Evolutionary conservation across 2,888 invertebrate genomes (phyloP).

Genomic region (Agrenia bidenticulata): DNA sequence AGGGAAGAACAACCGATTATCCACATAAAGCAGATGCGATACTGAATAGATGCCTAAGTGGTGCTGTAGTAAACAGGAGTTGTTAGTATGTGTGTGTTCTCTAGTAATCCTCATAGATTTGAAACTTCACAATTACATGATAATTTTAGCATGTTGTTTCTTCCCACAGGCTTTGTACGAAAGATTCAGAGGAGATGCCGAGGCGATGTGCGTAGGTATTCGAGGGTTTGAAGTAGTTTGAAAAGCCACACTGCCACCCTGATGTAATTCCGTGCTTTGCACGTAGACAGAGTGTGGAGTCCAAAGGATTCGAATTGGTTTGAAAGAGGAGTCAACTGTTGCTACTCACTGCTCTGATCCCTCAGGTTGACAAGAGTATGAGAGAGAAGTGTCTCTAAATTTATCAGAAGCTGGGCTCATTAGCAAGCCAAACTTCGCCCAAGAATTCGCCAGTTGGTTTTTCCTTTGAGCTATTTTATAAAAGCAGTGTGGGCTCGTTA

Average conservation of each 20-base stretch:
- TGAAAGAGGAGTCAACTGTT: conserved; percentile 4
- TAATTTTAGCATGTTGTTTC: conserved; percentile 23
- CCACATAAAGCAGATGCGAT: too few species aligned
- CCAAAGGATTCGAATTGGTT: background rate
- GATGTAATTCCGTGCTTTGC: too few species aligned
- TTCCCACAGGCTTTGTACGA: conserved; percentile 3
- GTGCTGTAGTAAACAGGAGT: too few species aligned
- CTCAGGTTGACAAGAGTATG: too few species aligned
- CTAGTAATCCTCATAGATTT: conserved; percentile 3
- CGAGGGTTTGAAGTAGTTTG: too few species aligned
- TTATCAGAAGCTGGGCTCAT: conserved; percentile 13
- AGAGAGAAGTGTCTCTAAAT: background rate
- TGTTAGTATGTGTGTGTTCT: background rate
- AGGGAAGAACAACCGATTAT: too few species aligned
- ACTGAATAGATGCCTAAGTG: too few species aligned
- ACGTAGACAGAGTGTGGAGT: too few species aligned
- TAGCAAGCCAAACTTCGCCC: conserved; percentile 6
- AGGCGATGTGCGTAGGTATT: too few species aligned
- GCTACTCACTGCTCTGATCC: background rate
- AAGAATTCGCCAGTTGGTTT: conserved; percentile 6
- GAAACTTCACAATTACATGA: conserved; percentile 22
- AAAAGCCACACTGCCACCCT: too few species aligned
- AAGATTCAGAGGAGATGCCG: too few species aligned
- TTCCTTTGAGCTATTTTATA: conserved; percentile 5
- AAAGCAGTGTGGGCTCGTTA: conserved; percentile 23